phyloP scores from a whole-genome alignment of 2,888 invertebrate genomes.

The Scelioninae gen. 2 region DNA sequence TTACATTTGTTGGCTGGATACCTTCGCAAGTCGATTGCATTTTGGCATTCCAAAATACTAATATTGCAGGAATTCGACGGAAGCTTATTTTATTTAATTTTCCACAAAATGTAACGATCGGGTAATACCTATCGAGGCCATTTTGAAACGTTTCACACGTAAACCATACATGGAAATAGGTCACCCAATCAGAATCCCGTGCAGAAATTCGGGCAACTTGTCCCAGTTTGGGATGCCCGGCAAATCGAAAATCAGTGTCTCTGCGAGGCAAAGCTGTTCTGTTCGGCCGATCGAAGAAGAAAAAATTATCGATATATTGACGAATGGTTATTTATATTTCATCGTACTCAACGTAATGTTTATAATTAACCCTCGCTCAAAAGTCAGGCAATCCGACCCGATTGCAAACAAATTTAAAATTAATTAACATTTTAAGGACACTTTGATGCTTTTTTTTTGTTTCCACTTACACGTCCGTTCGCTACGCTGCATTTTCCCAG shows the following conservation, averaged over 20 bases:
- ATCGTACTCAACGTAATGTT: background rate
- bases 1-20: too few species aligned
- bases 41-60: too few species aligned
- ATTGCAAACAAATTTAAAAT: slow-evolving; percentile 7
- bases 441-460: slow-evolving; percentile 15
- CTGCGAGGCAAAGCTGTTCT: background rate
- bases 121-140: background rate
- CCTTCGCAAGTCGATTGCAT: too few species aligned
- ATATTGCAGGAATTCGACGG: too few species aligned
- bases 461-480: background rate
- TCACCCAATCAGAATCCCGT: slow-evolving; percentile 43
- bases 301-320: background rate
- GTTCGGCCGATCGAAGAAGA: too few species aligned
- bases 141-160: slow-evolving; percentile 1
- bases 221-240: slow-evolving; percentile 16
- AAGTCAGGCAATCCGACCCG: background rate
- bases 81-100: too few species aligned
- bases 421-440: slow-evolving; percentile 33
- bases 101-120: too few species aligned
- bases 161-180: slow-evolving; percentile 32
- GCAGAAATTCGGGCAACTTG: slow-evolving; percentile 16
- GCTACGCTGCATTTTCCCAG: background rate
- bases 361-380: slow-evolving; percentile 4
- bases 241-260: slow-evolving; percentile 8
- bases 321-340: background rate